phyloP scores from a whole-genome alignment of 2,113 vertebrate species.

The Anas platyrhynchos region DNA sequence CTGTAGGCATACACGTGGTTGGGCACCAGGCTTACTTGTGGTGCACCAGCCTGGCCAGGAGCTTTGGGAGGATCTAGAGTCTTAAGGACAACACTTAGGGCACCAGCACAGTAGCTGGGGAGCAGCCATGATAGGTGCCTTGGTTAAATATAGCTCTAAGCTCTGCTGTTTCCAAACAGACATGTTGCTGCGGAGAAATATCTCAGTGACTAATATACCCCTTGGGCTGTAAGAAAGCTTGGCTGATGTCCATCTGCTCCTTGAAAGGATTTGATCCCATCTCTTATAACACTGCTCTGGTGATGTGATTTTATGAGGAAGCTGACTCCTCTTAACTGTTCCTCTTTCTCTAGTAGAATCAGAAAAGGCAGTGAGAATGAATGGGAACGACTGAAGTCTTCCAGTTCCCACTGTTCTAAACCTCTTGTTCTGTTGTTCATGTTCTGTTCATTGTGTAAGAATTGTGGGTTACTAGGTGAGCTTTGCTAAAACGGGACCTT shows the following conservation, averaged over 20 bases:
- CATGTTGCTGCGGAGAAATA: not conserved
- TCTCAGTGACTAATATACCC: not conserved
- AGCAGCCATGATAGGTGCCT: not conserved
- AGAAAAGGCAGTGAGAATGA: not conserved
- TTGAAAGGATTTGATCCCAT: not conserved
- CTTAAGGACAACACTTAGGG: no score
- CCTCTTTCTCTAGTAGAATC: not conserved
- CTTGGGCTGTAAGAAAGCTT: not conserved
- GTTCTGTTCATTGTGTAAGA: not conserved
- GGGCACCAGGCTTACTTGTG: not conserved
- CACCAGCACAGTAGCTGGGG: not conserved
- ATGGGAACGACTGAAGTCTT: not conserved
- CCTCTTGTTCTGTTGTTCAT: not conserved
- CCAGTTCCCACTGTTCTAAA: not conserved
- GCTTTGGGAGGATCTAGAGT: not conserved
- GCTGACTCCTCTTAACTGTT: fast-evolving
- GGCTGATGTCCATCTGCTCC: not conserved
- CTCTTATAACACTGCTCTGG: not conserved
- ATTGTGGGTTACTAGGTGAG: not conserved
- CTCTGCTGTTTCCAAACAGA: not conserved
- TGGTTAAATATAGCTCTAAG: not conserved
- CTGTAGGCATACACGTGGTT: not conserved
- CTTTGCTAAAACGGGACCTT: not conserved
- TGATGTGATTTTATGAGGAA: not conserved
- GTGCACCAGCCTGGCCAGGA: no score